A percentile compares a stretch with the other conserved stretches of the same genome.
Conservation (phyloP, 2,797 vertebrate genomes). For the Cuculus canorus region DNA sequence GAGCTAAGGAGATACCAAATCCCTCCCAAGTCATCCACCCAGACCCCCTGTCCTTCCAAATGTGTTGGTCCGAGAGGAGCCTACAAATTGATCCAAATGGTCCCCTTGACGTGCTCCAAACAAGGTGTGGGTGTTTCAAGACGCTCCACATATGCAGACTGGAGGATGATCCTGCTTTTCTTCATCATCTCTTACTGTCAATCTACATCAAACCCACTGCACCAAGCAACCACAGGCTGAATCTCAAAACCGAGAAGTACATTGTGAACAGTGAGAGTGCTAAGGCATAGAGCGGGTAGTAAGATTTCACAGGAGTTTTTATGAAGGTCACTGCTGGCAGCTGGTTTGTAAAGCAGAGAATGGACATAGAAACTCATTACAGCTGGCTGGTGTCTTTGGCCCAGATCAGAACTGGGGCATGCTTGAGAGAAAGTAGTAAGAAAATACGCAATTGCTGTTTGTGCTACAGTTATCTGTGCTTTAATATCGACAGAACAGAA, state of each 20-base stretch:
- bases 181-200: neutral
- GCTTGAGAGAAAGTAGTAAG: neutral
- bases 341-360: neutral
- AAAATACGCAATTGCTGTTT: fast-evolving
- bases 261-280: neutral
- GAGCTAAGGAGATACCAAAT: neutral
- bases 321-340: neutral
- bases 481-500: neutral
- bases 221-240: neutral
- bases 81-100: neutral
- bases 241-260: neutral
- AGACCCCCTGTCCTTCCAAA: neutral
- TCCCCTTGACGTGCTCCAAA: neutral
- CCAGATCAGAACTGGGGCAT: neutral
- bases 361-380: neutral
- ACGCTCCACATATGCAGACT: neutral
- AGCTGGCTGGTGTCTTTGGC: neutral
- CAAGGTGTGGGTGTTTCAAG: neutral
- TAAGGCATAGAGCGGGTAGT: neutral
- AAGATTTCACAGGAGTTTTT: neutral
- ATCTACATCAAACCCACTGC: neutral
- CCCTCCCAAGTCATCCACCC: neutral
- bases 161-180: neutral
- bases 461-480: neutral
- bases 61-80: neutral